Base-by-base conservation (phyloP, 1,140 invertebrate genomes). In the Lerema accius region DNA sequence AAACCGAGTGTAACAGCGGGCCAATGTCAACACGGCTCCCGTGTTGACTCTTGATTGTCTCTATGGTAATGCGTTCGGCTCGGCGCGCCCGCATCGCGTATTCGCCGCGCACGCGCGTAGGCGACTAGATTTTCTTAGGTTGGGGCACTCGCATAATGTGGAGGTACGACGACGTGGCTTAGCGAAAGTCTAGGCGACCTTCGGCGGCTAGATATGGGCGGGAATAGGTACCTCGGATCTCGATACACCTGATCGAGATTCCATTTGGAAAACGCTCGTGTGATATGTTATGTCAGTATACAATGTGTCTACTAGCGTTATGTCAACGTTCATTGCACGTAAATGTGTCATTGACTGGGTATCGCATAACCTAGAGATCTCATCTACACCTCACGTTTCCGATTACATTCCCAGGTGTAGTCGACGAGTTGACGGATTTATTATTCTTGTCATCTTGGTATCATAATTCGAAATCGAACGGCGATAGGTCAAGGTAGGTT, bases 141-240 rank as follows among this genome's bases (percentile, higher is more conserved):
- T 78, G 76, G 76, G 78, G 71, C 72, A 69, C 67, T 78, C 68
- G 73, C 65, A 75, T 78, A 80, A 76, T 77, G 73, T 73, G 40
- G 66, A 64, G 61, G 71, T 66, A 68, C 70, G 49, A 66, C 70
- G 53, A 46, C 53, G 73, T 62, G 60, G 62, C 65, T 67, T 63
- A 85, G 86, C 85, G 86, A 90, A 90, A 88, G 82, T 87, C 81
- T 88, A 62, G 78, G 71, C 82, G 87, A 87, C 85, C 87, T 90
- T 90, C 87, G 82, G 71, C 73, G 68, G 65, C 84, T 81, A 79
- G 84, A 86, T 90, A 86, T 84, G 82, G 81, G 62, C 75, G 80
- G 71, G 71, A 74, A 73, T 80, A 82, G 71, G 71, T 78, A 80
- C 70, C 73, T 72, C 69, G 60, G 43, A 63, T 64, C 73, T 81